phyloP scores from a whole-genome alignment of 92 coral and sea anemone genomes.

The Epizoanthus rinbou region DNA sequence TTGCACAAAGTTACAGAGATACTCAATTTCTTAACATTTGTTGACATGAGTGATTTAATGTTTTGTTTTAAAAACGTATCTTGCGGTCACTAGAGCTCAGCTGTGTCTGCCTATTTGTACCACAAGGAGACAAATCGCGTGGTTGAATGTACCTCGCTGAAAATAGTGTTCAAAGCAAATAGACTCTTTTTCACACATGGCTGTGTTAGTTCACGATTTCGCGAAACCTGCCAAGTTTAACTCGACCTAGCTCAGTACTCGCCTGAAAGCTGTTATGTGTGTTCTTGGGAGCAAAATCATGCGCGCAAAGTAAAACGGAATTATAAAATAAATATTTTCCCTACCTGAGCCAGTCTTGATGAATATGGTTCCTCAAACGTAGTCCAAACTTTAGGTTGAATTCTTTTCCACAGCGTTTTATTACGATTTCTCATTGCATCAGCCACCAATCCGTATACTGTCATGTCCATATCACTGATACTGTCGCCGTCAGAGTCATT shows the following conservation, averaged over 20 bases:
- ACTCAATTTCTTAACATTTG: conserved; percentile 18
- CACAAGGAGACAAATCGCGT: neutral
- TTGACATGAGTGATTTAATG: conserved; percentile 15
- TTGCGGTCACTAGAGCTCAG: neutral
- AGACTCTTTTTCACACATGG: too few species aligned
- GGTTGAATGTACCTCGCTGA: neutral
- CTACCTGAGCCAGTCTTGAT: conserved; percentile 89
- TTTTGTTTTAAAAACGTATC: neutral
- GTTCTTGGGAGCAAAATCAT: neutral
- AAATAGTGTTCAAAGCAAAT: too few species aligned
- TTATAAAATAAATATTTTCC: conserved; percentile 5
- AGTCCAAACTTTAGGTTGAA: conserved; percentile 90
- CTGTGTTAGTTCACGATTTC: too few species aligned
- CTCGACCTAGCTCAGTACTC: too few species aligned
- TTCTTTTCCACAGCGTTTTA: conserved; percentile 76
- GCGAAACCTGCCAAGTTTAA: too few species aligned
- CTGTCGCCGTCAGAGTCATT: conserved; percentile 87
- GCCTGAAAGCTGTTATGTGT: too few species aligned
- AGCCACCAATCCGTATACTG: conserved; percentile 82
- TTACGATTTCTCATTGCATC: conserved; percentile 72
- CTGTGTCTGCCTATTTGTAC: neutral
- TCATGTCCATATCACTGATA: conserved; percentile 88
- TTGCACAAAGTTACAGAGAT: conserved; percentile 8
- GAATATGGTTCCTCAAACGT: conserved; percentile 95
- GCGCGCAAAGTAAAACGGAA: conserved; percentile 1